These are phyloP conservation scores for Xestia rhomboidea DNA, from an alignment of 2,888 invertebrate species.

Conservation along the genomic window DNA sequence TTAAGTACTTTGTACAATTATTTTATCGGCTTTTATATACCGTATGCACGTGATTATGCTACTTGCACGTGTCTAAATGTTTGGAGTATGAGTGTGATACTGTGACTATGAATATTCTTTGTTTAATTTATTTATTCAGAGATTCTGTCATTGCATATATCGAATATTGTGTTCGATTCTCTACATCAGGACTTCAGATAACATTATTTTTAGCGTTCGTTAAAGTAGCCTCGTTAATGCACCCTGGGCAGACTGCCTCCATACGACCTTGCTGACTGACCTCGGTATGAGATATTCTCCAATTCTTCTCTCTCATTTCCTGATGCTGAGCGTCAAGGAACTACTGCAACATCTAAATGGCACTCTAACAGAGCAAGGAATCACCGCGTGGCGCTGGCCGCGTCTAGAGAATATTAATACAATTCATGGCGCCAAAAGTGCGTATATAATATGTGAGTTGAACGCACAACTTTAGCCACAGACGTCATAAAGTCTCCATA, in stretches of 20 bases:
- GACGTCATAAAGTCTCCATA: not conserved
- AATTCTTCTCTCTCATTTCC: not conserved
- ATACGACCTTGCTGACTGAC: not conserved
- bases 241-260: not conserved
- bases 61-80: constrained; percentile 39
- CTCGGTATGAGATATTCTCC: not conserved
- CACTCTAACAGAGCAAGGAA: not conserved
- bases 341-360: not conserved
- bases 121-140: not conserved
- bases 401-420: not conserved
- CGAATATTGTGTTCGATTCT: not conserved
- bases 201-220: not conserved
- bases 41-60: constrained; percentile 14
- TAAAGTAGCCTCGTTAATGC: not conserved
- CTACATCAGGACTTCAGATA: not conserved
- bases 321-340: too few relatives aligned
- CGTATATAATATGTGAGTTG: not conserved
- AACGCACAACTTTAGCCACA: not conserved
- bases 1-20: constrained; percentile 31
- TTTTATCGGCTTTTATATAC: constrained; percentile 37
- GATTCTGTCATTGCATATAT: not conserved
- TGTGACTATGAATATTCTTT: constrained; percentile 21
- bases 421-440: not conserved
- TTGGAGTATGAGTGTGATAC: constrained; percentile 9
- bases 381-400: not conserved